Percentiles rank a stretch among this genome's conserved stretches.
phyloP scores from a whole-genome alignment of 2,113 vertebrate genomes.

The Columba janthina region DNA sequence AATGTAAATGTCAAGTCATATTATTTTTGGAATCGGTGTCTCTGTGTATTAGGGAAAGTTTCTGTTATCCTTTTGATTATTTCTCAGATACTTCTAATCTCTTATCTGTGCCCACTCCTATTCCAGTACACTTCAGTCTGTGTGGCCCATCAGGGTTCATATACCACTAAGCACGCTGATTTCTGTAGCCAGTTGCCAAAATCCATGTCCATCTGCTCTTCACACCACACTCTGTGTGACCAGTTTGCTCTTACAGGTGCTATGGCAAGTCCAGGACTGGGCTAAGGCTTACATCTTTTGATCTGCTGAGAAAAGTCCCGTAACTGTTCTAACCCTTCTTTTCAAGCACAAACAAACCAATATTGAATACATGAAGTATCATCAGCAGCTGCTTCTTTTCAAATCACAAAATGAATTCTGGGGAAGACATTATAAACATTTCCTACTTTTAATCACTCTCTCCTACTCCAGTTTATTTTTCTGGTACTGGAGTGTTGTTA shows the following conservation, averaged over 20 bases:
- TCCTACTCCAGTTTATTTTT: constrained; percentile 38
- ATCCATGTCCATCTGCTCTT: neutral
- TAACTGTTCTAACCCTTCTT: neutral
- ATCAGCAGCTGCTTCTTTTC: constrained; percentile 49
- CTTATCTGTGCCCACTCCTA: neutral
- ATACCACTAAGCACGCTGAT: neutral
- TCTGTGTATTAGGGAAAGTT: neutral
- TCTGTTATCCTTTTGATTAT: neutral
- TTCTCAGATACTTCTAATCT: neutral
- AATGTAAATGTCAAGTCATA: neutral
- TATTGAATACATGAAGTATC: neutral
- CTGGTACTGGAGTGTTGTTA: neutral
- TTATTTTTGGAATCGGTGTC: neutral
- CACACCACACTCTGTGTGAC: neutral
- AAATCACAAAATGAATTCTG: neutral
- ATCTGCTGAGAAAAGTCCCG: neutral
- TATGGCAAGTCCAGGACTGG: neutral
- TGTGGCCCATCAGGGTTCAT: neutral
- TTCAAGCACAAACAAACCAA: neutral
- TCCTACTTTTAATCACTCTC: constrained; percentile 36
- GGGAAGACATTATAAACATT: constrained; percentile 43
- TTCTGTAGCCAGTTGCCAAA: neutral
- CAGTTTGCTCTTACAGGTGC: neutral
- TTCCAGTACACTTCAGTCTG: neutral
- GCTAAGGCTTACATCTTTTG: neutral